Evolutionary conservation across 2,888 invertebrate genomes (phyloP).

Genomic region (Limnephilus lunatus): DNA sequence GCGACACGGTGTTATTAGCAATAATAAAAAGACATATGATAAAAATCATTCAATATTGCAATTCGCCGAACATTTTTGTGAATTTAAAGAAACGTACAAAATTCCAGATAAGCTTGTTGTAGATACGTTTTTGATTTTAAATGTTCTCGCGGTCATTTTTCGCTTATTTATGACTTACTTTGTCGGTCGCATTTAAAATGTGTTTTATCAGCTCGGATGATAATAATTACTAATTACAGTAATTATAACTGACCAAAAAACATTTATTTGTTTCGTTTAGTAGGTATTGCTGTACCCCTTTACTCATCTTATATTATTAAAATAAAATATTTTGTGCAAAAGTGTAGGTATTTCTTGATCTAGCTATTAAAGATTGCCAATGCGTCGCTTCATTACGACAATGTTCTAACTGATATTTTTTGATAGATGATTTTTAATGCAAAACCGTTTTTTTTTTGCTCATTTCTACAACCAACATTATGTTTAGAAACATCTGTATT

Average conservation of each 20-base stretch:
- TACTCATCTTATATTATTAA: too few relatives aligned
- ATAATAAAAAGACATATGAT: not conserved
- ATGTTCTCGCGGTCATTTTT: not conserved
- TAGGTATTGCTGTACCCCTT: too few relatives aligned
- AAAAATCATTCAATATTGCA: not conserved
- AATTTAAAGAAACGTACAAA: not conserved
- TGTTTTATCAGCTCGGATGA: not conserved
- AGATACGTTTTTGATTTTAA: not conserved
- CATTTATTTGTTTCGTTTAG: not conserved
- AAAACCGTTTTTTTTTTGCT: too few relatives aligned
- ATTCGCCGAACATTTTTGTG: not conserved
- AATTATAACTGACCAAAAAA: not conserved
- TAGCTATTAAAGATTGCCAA: too few relatives aligned
- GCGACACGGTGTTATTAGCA: constrained; percentile 8
- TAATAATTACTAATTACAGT: not conserved
- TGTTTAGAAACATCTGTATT: too few relatives aligned
- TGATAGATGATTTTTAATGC: too few relatives aligned
- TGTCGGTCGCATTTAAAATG: not conserved
- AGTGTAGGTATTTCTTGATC: too few relatives aligned
- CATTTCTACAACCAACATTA: too few relatives aligned
- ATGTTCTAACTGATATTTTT: too few relatives aligned
- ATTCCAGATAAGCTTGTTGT: not conserved
- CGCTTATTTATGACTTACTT: not conserved
- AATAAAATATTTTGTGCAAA: too few relatives aligned
- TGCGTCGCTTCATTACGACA: too few relatives aligned